Conservation (phyloP, 2,113 vertebrate species). For the Phodopus roborovskii region DNA sequence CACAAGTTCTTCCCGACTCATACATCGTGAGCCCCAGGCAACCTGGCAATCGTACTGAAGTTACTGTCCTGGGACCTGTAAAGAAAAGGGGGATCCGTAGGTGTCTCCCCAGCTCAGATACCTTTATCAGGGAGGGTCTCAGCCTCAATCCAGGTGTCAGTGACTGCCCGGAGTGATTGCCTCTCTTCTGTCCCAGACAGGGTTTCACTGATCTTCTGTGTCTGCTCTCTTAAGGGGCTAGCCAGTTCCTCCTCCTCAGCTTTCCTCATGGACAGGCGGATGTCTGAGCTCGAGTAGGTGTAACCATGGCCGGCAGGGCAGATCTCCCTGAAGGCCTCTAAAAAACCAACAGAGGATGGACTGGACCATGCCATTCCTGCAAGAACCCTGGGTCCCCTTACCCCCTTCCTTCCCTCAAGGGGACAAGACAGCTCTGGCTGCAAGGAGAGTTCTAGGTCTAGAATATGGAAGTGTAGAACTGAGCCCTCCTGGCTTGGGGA, state of each 20-base stretch:
- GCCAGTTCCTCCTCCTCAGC: conserved; percentile 91
- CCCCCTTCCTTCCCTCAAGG: background rate
- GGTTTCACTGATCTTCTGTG: conserved; percentile 59
- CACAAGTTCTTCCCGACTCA: background rate
- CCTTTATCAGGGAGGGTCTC: conserved; percentile 74
- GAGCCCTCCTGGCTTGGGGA: background rate
- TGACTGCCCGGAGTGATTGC: conserved; percentile 77
- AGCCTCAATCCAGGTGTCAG: conserved; percentile 62
- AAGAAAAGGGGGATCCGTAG: background rate
- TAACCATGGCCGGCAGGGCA: conserved; percentile 98
- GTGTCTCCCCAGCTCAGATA: conserved; percentile 52
- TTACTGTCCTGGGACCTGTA: background rate
- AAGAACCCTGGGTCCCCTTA: background rate
- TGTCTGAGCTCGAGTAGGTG: conserved; percentile 93
- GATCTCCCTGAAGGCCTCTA: conserved; percentile 96
- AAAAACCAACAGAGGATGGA: conserved; percentile 46
- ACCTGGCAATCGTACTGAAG: background rate
- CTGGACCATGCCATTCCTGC: background rate
- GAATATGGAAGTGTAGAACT: background rate
- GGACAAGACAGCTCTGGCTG: background rate
- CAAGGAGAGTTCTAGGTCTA: background rate
- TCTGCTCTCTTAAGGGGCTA: conserved; percentile 82
- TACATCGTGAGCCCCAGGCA: background rate
- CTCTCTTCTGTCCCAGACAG: conserved; percentile 65
- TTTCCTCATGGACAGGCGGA: conserved; percentile 90